Evolutionary conservation across 2,797 vertebrate genomes (phyloP).

Genomic region (Spheniscus humboldti): DNA sequence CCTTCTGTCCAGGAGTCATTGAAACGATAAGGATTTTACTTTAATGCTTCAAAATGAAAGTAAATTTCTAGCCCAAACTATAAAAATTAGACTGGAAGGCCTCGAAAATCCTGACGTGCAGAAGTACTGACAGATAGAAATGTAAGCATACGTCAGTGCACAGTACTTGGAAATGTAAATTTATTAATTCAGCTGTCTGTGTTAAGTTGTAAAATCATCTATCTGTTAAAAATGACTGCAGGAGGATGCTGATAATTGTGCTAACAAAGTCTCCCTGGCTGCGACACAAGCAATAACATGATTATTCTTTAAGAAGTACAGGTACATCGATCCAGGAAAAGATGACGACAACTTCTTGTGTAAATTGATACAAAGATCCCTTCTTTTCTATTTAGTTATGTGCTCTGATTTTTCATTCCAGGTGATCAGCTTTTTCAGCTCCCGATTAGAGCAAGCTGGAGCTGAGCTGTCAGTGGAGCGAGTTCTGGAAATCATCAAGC

Average conservation of each 20-base stretch:
- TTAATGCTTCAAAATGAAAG: background rate
- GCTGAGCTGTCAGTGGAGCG: constrained; percentile 93
- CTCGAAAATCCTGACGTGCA: background rate
- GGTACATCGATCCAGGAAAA: background rate
- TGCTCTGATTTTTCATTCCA: constrained; percentile 61
- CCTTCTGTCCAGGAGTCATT: background rate
- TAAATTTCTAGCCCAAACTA: background rate
- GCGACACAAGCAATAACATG: background rate
- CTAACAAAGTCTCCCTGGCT: background rate
- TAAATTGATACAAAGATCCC: background rate
- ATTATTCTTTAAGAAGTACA: background rate
- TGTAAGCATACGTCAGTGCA: background rate
- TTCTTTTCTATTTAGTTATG: background rate
- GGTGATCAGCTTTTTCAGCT: constrained; percentile 96
- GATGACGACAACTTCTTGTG: background rate
- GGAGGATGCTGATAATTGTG: background rate
- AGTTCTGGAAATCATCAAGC: constrained; percentile 98
- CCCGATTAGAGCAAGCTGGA: constrained; percentile 90
- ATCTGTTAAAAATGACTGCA: background rate
- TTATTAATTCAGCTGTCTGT: background rate
- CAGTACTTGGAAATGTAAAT: background rate
- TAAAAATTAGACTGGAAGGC: background rate
- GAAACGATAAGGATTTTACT: background rate
- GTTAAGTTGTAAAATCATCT: background rate
- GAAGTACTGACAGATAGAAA: background rate